Base-by-base conservation (phyloP, 1,140 invertebrate genomes). In the Andrena cerasifolii region DNA sequence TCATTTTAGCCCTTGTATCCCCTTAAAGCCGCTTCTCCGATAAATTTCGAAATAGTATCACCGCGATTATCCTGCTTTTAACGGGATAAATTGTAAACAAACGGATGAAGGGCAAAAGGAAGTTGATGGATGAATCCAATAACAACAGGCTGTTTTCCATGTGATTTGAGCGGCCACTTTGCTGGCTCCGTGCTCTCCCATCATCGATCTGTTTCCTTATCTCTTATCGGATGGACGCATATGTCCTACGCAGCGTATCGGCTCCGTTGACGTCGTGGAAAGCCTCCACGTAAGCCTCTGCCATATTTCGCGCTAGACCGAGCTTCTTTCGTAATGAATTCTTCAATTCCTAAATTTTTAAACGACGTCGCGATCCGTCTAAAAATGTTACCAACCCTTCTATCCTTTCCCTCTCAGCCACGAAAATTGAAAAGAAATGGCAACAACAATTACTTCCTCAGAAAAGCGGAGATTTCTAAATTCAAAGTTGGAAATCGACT, bases 41-140 rank as follows among this genome's bases (percentile, higher is more conserved):
- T 54, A 24, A 53, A 53, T 8, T 14, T 36, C n/a, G 10, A 26
- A 3, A n/a, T 18, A 33, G 36, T 49, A 67, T 56, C 28, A 14
- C 7, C 43, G 36, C 12, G 21, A 24, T 54, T 36, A n/a, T 12
- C 21, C 18, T 24, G 65, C 66, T 77, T 59, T 77, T 63, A 70
- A 4, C 16, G 53, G 51, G 40, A 77, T 77, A 70, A 70, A 70
- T 59, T 21, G 33, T 70, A 77, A 77, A 77, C 67, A 70, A 70
- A 70, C 67, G 45, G 72, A 14, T 6, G 26, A 54, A 6, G 49
- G 26, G 14, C 3, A 21, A 61, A 4, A 21, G 28, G n/a, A 4
- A 1, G 16, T 77, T 77, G 74, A 77, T 77, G 74, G 74, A 70
- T 77, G 74, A 70, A 77, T 77, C 74, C 74, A 77, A 77, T 77